Percentiles rank a stretch among this genome's conserved stretches.
Evolutionary conservation across 1,140 invertebrate genomes (phyloP).

Genomic region (Saccostrea echinata): DNA sequence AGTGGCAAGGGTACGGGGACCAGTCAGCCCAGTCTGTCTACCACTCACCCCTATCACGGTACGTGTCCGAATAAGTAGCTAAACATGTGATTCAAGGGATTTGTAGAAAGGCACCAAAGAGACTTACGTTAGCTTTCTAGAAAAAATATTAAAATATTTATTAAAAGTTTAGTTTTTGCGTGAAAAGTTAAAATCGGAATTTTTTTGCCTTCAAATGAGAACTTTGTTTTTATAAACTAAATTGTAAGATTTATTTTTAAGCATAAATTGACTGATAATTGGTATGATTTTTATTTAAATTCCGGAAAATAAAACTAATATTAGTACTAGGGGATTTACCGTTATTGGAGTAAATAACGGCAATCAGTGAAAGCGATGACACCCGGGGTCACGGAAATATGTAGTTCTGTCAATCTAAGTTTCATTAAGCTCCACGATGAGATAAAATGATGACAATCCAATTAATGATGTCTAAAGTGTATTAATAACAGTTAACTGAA

Average conservation of each 20-base stretch:
- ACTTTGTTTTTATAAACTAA: too few relatives aligned
- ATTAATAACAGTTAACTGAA: background rate
- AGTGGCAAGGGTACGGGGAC: conserved; percentile 72
- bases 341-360: background rate
- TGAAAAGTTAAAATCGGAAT: too few relatives aligned
- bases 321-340: background rate
- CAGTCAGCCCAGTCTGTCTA: conserved; percentile 65
- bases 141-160: too few relatives aligned
- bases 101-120: too few relatives aligned
- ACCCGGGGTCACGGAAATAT: background rate
- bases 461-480: background rate
- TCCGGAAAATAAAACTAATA: background rate
- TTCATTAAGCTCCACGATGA: background rate
- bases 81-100: too few relatives aligned
- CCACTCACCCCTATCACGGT: conserved; percentile 62
- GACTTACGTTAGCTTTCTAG: too few relatives aligned
- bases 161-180: too few relatives aligned
- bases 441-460: background rate
- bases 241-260: too few relatives aligned
- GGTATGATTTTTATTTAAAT: too few relatives aligned
- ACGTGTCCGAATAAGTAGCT: conserved; percentile 18
- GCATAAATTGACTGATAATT: too few relatives aligned
- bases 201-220: too few relatives aligned
- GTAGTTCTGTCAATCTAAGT: background rate
- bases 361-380: background rate